phyloP scores from a whole-genome alignment of 2,888 invertebrate species.

The Drosophila engyochracea region DNA sequence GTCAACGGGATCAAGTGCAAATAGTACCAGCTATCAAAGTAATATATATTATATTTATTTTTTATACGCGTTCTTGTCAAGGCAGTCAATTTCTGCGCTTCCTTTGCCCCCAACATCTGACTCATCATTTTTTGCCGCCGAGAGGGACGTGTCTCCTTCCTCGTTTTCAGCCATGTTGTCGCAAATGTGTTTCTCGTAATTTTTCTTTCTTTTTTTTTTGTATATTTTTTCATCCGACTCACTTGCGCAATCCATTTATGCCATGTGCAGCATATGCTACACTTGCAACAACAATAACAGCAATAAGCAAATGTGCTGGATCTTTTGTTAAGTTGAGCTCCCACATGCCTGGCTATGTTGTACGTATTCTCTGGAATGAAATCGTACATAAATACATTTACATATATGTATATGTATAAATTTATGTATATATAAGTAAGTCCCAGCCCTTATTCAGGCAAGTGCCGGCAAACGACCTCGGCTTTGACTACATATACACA shows the following conservation, averaged over 20 bases:
- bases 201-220: not conserved
- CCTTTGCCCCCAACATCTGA: not conserved
- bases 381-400: constrained; percentile 1
- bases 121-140: not conserved
- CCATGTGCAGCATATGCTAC: constrained; percentile 62
- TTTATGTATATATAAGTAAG: not conserved
- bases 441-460: constrained; percentile 37
- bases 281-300: constrained; percentile 38
- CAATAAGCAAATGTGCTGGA: constrained; percentile 46
- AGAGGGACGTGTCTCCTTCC: not conserved
- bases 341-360: constrained; percentile 22
- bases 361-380: constrained; percentile 11
- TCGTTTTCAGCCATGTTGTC: constrained; percentile 45
- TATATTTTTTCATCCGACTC: constrained; percentile 25
- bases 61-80: not conserved
- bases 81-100: not conserved
- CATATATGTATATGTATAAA: constrained; percentile 3
- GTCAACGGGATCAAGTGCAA: not conserved
- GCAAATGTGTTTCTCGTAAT: constrained; percentile 55
- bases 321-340: constrained; percentile 55
- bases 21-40: not conserved
- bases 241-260: constrained; percentile 46
- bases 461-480: constrained; percentile 77
- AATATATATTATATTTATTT: not conserved
- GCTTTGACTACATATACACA: constrained; percentile 25